Conservation (phyloP, 2,113 vertebrate species). For the Clarias batrachus region DNA sequence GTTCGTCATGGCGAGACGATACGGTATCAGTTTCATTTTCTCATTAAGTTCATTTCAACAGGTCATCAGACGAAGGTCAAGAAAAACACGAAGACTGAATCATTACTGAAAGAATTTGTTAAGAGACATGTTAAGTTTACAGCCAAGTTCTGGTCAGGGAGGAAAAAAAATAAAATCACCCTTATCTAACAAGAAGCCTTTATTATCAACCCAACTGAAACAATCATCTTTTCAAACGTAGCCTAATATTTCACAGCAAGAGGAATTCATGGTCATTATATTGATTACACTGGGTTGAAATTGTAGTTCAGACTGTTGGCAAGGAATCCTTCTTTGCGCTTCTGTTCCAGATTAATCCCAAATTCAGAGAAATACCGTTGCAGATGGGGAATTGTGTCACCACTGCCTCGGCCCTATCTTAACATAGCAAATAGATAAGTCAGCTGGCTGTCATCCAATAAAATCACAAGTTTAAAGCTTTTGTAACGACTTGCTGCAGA, state of each 20-base stretch:
- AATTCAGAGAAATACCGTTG: conserved; percentile 3
- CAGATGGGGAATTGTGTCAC: conserved; percentile 10
- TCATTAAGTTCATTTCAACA: conserved; percentile 1
- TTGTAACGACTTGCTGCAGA: conserved; percentile 8
- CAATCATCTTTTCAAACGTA: conserved; percentile 29
- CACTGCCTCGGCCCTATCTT: background rate
- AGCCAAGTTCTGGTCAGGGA: conserved; percentile 7
- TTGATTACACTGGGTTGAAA: conserved; percentile 9
- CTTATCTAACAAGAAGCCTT: background rate
- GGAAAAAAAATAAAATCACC: background rate
- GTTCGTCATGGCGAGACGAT: background rate
- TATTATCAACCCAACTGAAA: conserved; percentile 32
- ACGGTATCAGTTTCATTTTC: background rate
- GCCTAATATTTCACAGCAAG: conserved; percentile 11
- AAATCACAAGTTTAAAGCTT: conserved; percentile 14
- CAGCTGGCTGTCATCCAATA: background rate
- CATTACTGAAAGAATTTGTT: background rate
- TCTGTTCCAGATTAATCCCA: conserved; percentile 5
- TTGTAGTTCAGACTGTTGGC: conserved; percentile 12
- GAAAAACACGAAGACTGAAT: background rate
- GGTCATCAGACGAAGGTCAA: background rate
- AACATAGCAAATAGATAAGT: background rate
- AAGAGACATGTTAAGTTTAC: conserved; percentile 8
- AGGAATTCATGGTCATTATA: conserved; percentile 29
- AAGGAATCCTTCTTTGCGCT: conserved; percentile 22